Evolutionary conservation across 2,797 vertebrate species (phyloP), one percentile per base, ranked within the genome.

Genomic region (Chanos chanos): DNA sequence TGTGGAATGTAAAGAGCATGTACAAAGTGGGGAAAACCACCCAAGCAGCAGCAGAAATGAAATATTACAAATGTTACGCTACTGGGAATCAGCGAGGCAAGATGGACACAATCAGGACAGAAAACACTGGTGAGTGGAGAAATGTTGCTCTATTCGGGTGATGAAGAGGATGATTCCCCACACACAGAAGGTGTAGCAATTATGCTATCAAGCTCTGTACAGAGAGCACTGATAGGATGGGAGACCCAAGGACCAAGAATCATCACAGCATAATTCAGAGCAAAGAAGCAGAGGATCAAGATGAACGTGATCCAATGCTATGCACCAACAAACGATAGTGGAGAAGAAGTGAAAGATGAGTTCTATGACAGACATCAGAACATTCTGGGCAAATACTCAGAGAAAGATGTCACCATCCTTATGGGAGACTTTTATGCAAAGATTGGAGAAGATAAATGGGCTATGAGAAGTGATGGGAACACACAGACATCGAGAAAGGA

Each of bases 261-360:
- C n/a, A 43, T n/a, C n/a, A n/a, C n/a, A n/a, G n/a, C n/a, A n/a
- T n/a, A n/a, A n/a, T n/a, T n/a, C n/a, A n/a, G n/a, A n/a, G n/a
- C n/a, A n/a, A n/a, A n/a, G n/a, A n/a, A n/a, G 19, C 3, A 27
- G 33, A 49, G 39, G 8, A 49, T 50, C 3, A 60, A 25, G 6
- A 36, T 50, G 30, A 27, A 39, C 19, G 15, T 27, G 4, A 61
- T 61, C 30, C 58, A 49, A 39, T 61, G 45, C n/a, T 61, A 49
- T 7, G 34, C 24, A 8, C 31, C 44, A 37, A 61, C 44, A 5
- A 50, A 31, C 5, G n/a, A 50, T 6, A 31, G 13, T 12, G 25
- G 21, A 10, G 44, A 49, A 37, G 19, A 60, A 15, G 13, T 9
- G 1, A 60, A 50, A n/a, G 44, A 39, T 1, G 18, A 49, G 10